These are phyloP conservation scores for Scarus forsteni DNA, from an alignment of 2,797 vertebrate genomes.

Conservation along the genomic window DNA sequence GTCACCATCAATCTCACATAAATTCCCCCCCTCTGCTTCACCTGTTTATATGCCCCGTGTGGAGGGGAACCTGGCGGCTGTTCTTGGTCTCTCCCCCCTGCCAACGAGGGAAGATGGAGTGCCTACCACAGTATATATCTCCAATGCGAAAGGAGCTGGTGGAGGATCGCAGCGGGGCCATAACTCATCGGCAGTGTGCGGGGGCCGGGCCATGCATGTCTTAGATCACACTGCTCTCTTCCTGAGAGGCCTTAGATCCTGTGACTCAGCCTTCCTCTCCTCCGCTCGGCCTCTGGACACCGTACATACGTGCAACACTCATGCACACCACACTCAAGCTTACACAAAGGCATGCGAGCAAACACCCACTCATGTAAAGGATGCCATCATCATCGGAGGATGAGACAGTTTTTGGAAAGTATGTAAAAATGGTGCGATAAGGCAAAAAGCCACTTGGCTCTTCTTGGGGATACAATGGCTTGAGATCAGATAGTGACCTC, in stretches of 20 bases:
- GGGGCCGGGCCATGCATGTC: constrained; percentile 68
- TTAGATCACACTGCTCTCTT: constrained; percentile 78
- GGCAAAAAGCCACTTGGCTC: constrained; percentile 42
- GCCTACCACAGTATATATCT: constrained; percentile 61
- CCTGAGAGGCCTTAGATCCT: constrained; percentile 74
- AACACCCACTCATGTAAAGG: constrained; percentile 19
- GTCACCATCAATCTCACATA: constrained; percentile 55
- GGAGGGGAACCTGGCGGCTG: constrained; percentile 50
- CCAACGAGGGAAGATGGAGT: constrained; percentile 45
- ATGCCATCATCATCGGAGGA: background rate
- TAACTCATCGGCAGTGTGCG: constrained; percentile 74
- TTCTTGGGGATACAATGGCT: constrained; percentile 44
- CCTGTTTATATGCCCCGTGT: constrained; percentile 67
- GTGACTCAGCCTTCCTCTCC: constrained; percentile 79
- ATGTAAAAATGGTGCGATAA: constrained; percentile 33
- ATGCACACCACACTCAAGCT: constrained; percentile 4
- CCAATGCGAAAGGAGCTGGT: constrained; percentile 48
- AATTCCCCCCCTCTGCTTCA: constrained; percentile 50
- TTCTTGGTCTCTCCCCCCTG: constrained; percentile 19
- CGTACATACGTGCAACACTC: constrained; percentile 30
- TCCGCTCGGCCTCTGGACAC: constrained; percentile 50
- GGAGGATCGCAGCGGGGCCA: constrained; percentile 47
- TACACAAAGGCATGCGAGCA: constrained; percentile 4
- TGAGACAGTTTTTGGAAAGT: constrained; percentile 35
- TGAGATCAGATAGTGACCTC: constrained; percentile 69